A percentile compares a stretch with the other conserved stretches of the same genome.
Conservation (phyloP, 2,113 vertebrate species). For the Scomber scombrus region DNA sequence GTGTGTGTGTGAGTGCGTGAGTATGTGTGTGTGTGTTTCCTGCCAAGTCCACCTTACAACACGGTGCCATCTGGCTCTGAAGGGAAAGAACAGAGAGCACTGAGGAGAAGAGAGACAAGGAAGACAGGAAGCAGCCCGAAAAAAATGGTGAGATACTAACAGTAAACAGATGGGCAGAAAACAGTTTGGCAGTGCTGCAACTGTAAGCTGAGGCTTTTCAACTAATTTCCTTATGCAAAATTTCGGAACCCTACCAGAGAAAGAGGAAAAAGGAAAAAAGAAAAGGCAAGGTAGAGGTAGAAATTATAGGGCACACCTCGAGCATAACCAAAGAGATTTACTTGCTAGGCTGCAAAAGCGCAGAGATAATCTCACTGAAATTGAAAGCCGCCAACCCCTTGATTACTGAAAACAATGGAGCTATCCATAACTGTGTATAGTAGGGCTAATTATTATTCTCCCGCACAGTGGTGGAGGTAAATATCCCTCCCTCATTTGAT, state of each 20-base stretch:
- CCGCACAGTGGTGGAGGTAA: slow-evolving; percentile 5
- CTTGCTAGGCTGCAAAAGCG: slow-evolving; percentile 10
- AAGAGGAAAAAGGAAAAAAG: slow-evolving; percentile 4
- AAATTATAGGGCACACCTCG: not conserved
- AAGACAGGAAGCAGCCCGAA: slow-evolving; percentile 6
- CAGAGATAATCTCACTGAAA: slow-evolving; percentile 19
- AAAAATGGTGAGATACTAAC: not conserved
- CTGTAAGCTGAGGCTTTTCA: not conserved
- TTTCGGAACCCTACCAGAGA: slow-evolving; percentile 2
- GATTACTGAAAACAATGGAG: not conserved
- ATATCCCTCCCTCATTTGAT: not conserved
- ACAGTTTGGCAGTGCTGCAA: not conserved
- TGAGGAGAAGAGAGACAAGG: slow-evolving; percentile 15
- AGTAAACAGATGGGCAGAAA: slow-evolving; percentile 6
- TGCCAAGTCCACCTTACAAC: not conserved
- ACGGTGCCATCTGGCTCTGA: slow-evolving; percentile 32
- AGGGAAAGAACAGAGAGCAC: slow-evolving; percentile 17
- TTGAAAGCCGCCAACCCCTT: not conserved
- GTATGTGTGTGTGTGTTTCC: not conserved
- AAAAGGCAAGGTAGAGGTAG: not conserved
- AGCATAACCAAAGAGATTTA: slow-evolving; percentile 36
- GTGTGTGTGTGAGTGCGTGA: not conserved
- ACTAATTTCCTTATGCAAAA: not conserved
- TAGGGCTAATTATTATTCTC: not conserved
- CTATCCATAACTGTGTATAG: not conserved